Base-by-base conservation (phyloP, 2,888 invertebrate species). In the Thereva unica region DNA sequence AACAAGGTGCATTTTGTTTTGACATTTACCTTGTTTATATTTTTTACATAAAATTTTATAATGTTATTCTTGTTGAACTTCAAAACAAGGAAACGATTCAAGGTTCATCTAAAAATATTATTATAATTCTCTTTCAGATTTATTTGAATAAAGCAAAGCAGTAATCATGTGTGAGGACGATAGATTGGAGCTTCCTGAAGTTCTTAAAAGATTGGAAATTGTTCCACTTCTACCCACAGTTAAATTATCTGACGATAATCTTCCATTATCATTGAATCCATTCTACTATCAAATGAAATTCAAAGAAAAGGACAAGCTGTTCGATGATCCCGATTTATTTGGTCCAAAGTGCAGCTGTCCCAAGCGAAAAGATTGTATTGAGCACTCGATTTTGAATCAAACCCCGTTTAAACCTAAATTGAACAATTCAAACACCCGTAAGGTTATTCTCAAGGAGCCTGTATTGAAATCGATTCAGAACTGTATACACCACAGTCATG, bases 181-280 rank as follows among this genome's bases (percentile, higher is more conserved):
- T 4, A 84, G 84, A 66, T 76, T 83, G 72, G 78, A 82, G 67
- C 74, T 86, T 71, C 83, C 84, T 71, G 81, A 83, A 68, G 82
- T 83, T 75, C 80, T 86, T 79, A 82, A 82, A 70, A 84, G 83
- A 74, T 76, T 87, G 70, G 84, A 85, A 80, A 86, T 87, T 75
- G 84, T 84, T 71, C 82, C 83, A 38, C 74, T 76, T 50, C 80
- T 82, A 61, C 74, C 74, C 53, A 72, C 72, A 47, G 67, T 69
- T 5, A 75, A 76, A 59, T 54, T 73, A 23, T 9, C 47, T 3
- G 59, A 66, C 76, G 65, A 40, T 63, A 70, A 72, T 45, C 67
- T 74, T 23, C 71, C 74, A 9, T 65, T 74, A 4, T 67, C 67
- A 2, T 66, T 73, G 1, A 76, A 79, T 73, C 79, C 78, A 3